A percentile compares a stretch with the other conserved stretches of the same genome.
phyloP scores from a whole-genome alignment of 2,113 vertebrate species.

The Albula goreensis region DNA sequence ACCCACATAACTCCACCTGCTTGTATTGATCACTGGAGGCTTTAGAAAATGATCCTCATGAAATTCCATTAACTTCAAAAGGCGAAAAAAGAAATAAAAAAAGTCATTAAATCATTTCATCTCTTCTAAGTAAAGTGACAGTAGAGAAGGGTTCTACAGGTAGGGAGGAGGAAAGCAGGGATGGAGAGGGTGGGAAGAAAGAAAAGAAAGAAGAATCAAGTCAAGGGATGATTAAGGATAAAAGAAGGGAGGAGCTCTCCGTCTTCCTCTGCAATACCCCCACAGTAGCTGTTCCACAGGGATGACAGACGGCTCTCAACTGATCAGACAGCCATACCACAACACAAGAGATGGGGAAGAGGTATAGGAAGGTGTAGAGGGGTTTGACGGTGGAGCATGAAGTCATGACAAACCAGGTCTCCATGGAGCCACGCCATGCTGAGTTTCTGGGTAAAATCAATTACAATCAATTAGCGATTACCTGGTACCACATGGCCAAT shows the following conservation, averaged over 20 bases:
- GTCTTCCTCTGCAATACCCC: not conserved
- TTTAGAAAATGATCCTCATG: conserved; percentile 5
- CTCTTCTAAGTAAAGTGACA: not conserved
- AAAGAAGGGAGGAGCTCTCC: not conserved
- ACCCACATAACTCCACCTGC: not conserved
- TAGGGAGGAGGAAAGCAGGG: not conserved
- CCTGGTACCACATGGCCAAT: not conserved
- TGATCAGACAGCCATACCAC: not conserved
- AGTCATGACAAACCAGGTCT: not conserved
- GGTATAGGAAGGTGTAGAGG: not conserved
- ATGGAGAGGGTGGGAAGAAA: not conserved
- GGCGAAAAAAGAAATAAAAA: not conserved
- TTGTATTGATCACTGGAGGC: not conserved
- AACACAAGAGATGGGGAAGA: not conserved
- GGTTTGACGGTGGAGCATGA: not conserved
- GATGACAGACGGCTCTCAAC: not conserved
- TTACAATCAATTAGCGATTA: not conserved
- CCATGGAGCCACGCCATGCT: not conserved
- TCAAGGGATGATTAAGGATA: not conserved
- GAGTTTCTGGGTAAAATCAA: not conserved
- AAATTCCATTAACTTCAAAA: not conserved
- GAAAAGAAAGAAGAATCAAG: not conserved
- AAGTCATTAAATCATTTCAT: not conserved
- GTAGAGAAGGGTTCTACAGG: not conserved
- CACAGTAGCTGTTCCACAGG: not conserved